phyloP scores from a whole-genome alignment of 2,888 invertebrate species.

The Romanomermis culicivorax region DNA sequence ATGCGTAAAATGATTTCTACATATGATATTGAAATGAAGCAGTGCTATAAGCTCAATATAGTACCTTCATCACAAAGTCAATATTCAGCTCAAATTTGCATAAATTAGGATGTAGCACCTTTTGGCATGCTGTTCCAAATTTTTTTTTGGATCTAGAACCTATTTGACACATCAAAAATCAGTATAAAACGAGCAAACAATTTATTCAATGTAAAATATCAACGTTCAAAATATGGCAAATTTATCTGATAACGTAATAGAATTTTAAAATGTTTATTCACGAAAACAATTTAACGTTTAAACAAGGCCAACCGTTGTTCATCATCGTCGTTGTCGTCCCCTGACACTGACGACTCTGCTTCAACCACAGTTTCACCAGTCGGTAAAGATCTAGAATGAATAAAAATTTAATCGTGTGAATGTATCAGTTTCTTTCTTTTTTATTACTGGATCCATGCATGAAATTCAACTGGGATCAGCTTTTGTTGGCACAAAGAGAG shows the following conservation, averaged over 20 bases:
- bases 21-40: too few relatives aligned
- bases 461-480: not conserved
- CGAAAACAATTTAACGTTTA: too few relatives aligned
- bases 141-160: not conserved
- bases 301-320: too few relatives aligned
- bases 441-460: not conserved
- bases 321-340: too few relatives aligned
- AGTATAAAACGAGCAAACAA: not conserved
- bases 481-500: not conserved
- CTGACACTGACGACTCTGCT: too few relatives aligned
- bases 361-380: too few relatives aligned
- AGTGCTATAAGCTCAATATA: too few relatives aligned
- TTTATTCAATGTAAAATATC: not conserved
- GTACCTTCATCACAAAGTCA: not conserved
- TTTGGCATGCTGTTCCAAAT: not conserved
- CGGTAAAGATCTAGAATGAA: too few relatives aligned
- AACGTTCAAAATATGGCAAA: not conserved
- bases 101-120: not conserved
- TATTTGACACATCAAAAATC: not conserved
- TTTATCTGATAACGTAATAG: not conserved
- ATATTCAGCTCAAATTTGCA: too few relatives aligned
- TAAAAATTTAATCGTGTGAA: too few relatives aligned
- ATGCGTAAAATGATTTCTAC: not conserved
- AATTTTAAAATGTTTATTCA: too few relatives aligned
- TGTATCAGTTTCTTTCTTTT: too few relatives aligned